Evolutionary conservation across 53 echinoderm and acorn worm genomes (phyloP).

Genomic region (Stichopus horrens): DNA sequence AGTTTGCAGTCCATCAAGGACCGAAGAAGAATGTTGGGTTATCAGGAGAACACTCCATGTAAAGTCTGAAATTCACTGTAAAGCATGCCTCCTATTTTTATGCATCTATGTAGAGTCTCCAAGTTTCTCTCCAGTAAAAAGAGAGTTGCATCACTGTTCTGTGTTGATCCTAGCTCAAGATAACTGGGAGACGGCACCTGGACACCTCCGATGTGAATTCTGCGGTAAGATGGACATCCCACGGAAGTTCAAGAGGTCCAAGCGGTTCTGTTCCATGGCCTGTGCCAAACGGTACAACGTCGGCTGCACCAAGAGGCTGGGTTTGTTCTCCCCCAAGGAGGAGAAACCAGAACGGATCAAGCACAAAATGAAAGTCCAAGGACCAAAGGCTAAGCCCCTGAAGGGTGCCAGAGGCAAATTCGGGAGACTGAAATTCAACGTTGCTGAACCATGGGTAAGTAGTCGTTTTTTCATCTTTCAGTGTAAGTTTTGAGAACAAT

Average conservation of each 20-base stretch:
- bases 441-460: conserved; percentile 79
- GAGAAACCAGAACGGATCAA: conserved; percentile 74
- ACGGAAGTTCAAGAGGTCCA: conserved; percentile 93
- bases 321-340: conserved; percentile 81
- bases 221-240: conserved; percentile 92
- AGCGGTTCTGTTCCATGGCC: conserved; percentile 95
- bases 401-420: conserved; percentile 89
- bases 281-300: conserved; percentile 99
- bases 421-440: conserved; percentile 91
- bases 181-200: conserved; percentile 8
- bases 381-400: conserved; percentile 71
- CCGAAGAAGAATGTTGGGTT: too few species aligned
- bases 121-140: too few species aligned
- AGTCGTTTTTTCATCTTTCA: not conserved
- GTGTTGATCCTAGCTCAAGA: conserved; percentile 25
- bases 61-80: too few species aligned
- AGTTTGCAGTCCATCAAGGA: too few species aligned
- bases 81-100: too few species aligned
- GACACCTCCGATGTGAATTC: conserved; percentile 83
- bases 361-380: conserved; percentile 79
- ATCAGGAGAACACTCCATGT: too few species aligned
- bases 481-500: too few species aligned
- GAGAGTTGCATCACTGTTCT: too few species aligned
- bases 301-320: conserved; percentile 89
- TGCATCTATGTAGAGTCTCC: too few species aligned